Base-by-base conservation (phyloP, 1,140 invertebrate genomes). In the Eriocheir sinensis region DNA sequence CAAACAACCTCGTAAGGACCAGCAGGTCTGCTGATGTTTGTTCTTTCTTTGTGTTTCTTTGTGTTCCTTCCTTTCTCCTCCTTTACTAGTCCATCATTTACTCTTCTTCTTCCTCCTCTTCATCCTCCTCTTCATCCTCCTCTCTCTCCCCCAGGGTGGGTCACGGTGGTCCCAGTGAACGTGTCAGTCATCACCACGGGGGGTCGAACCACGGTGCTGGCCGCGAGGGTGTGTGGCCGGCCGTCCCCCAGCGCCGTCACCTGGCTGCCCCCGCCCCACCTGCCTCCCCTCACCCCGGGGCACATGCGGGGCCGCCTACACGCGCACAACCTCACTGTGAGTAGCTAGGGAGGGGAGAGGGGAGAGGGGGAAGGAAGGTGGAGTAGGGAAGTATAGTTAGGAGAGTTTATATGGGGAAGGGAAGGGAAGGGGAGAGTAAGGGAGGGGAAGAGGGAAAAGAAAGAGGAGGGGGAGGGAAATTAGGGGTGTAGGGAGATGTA, bases 301-400 rank as follows among this genome's bases (percentile, higher is more conserved):
- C 30, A 34, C n/a, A 85, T 85, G 27, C 72, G 34, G 2, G 92
- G 89, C 27, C 88, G 92, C n/a, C 40, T 93, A 83, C 81, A 53
- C 27, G 92, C 92, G 15, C 92, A 93, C 85, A 93, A 93, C 53
- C 92, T 93, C 85, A 93, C 92, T 36, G 92, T 93, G n/a, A 92
- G 91, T 88, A 12, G n/a, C n/a, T n/a, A n/a, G n/a, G n/a, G n/a
- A n/a, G n/a, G n/a, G n/a, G n/a, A n/a, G n/a, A n/a, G n/a, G n/a
- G n/a, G n/a, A n/a, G n/a, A n/a, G n/a, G n/a, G n/a, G n/a, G n/a
- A n/a, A n/a, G n/a, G n/a, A n/a, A n/a, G n/a, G n/a, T n/a, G n/a
- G n/a, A n/a, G n/a, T n/a, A n/a, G n/a, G n/a, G n/a, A n/a, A n/a
- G n/a, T n/a, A n/a, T n/a, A n/a, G n/a, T n/a, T n/a, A n/a, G n/a